Base-by-base conservation (phyloP, 2,797 vertebrate genomes). In the Lithobates pipiens region DNA sequence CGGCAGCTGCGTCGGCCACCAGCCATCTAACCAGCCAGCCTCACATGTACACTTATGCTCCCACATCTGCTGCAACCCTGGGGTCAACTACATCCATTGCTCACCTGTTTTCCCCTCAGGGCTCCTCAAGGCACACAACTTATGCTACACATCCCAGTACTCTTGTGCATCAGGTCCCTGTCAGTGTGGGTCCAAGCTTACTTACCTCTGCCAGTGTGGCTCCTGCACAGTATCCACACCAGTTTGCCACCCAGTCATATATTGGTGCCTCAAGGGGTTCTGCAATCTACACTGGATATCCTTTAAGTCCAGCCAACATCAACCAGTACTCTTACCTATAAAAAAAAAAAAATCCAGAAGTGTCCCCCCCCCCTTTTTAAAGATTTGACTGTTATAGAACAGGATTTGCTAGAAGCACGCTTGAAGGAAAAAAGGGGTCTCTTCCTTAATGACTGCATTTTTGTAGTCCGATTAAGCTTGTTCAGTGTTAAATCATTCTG, bases 61-160 rank as follows among this genome's bases (percentile, higher is more conserved):
- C 98, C 0, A 98, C 94, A 0, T 94, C 92, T 0, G 94, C 95
- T n/a, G 96, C 97, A 0, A 96, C 97, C 0, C 89, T 99, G 94
- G 97, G 98, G 88, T 98, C 98, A 5, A 97, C 96, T 90, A 97
- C 97, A 54, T 98, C 98, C 10, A 96, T 99, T 77, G 97, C 98
- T 88, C 97, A 98, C 90, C 95, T 98, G 91, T 93, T 96, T 86
- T 96, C 96, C n/a, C 93, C 94, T 67, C 93, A 94, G 91, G 95
- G 95, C 92, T 95, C 95, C 0, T 94, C 96, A 0, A 95, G 96
- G 84, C 96, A 97, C 72, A 44, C 94, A 76, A 90, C 96, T 3
- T 95, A 95, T 0, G 89, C 95, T 39, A 93, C 97, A 77, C 94
- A 96, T 88, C 97, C 98, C 7, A 95, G 97, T 93, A 95, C 96